phyloP scores from a whole-genome alignment of 2,888 invertebrate genomes.

The Brachypterus glaber region DNA sequence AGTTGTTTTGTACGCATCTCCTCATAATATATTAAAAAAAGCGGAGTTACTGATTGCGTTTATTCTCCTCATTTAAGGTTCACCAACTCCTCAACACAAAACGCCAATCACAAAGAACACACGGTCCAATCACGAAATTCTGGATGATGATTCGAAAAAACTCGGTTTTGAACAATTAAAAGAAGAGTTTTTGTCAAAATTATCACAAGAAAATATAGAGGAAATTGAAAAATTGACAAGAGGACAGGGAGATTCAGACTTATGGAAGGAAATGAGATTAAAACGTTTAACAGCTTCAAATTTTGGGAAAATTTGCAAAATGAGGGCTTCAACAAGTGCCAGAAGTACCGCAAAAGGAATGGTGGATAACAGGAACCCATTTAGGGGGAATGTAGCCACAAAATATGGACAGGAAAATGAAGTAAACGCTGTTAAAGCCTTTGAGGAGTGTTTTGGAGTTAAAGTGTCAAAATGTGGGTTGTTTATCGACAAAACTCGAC shows the following conservation, averaged over 20 bases:
- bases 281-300: constrained; percentile 30
- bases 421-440: constrained; percentile 19
- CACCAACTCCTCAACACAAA: too few species aligned
- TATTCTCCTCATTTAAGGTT: too few species aligned
- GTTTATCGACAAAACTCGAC: constrained; percentile 21
- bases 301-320: constrained; percentile 27
- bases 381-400: constrained; percentile 24
- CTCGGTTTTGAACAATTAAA: too few species aligned
- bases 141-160: too few species aligned
- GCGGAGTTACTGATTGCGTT: too few species aligned
- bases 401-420: constrained; percentile 25
- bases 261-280: constrained; percentile 13
- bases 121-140: too few species aligned
- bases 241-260: not conserved
- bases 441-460: constrained; percentile 19
- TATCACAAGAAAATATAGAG: too few species aligned
- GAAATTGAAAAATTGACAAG: too few species aligned
- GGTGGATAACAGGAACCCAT: constrained; percentile 20
- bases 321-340: constrained; percentile 21
- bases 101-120: too few species aligned
- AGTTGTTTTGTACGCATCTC: too few species aligned
- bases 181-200: too few species aligned
- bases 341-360: constrained; percentile 20
- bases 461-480: constrained; percentile 22
- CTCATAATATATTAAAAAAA: too few species aligned